A percentile compares a stretch with the other conserved stretches of the same genome.
phyloP scores from a whole-genome alignment of 2,797 vertebrate genomes.

The Lagocephalus sceleratus region DNA sequence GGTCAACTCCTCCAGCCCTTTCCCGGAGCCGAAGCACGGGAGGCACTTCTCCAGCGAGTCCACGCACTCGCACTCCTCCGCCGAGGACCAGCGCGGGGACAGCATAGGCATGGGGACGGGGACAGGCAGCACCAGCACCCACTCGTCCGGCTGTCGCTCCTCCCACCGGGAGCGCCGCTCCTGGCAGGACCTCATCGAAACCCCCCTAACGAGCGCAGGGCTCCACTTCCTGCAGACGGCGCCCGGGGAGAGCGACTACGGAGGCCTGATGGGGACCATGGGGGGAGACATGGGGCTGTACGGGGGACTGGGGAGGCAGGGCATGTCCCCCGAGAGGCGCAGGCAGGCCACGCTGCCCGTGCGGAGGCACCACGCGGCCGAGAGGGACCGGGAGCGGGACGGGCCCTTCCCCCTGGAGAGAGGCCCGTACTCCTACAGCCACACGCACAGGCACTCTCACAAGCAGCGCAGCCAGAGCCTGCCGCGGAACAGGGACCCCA shows the following conservation, averaged over 20 bases:
- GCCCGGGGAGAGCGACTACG: constrained; percentile 76
- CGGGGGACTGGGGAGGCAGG: constrained; percentile 65
- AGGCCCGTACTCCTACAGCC: constrained; percentile 73
- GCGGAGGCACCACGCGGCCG: constrained; percentile 78
- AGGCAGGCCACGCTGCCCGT: constrained; percentile 76
- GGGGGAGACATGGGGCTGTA: constrained; percentile 66
- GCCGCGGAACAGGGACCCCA: constrained; percentile 81
- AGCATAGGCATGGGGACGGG: constrained; percentile 67
- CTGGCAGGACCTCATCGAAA: constrained; percentile 91
- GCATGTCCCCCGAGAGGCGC: constrained; percentile 71
- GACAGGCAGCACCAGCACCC: constrained; percentile 77
- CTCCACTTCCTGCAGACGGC: constrained; percentile 88
- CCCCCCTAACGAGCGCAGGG: constrained; percentile 85
- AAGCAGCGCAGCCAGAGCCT: constrained; percentile 87
- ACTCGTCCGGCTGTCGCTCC: constrained; percentile 82
- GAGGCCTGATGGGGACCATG: constrained; percentile 65
- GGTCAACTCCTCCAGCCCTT: constrained; percentile 88
- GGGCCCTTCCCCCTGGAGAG: constrained; percentile 86
- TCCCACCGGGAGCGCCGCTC: constrained; percentile 83
- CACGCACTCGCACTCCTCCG: constrained; percentile 85
- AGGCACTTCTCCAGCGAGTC: constrained; percentile 88
- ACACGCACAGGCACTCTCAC: constrained; percentile 74
- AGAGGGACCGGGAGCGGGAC: constrained; percentile 80
- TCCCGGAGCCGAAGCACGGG: constrained; percentile 82
- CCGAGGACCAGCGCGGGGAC: constrained; percentile 80